These are phyloP conservation scores for Nannoperca obscura DNA, from an alignment of 2,797 vertebrate species.

Conservation along the genomic window DNA sequence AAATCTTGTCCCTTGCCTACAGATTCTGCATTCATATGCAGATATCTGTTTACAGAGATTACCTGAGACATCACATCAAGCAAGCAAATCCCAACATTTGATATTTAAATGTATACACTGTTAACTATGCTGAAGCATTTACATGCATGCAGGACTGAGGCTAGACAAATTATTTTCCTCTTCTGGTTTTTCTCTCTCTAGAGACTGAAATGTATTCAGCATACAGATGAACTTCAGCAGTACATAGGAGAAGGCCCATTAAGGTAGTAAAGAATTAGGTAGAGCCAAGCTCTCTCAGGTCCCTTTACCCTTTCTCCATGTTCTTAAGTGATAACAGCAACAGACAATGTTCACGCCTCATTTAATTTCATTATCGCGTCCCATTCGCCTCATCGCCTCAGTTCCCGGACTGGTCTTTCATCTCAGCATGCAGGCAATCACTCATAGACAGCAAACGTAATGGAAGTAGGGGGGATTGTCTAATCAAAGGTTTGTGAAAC, in stretches of 20 bases:
- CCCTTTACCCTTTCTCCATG: slow-evolving; percentile 69
- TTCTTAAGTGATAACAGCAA: slow-evolving; percentile 82
- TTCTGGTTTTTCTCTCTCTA: slow-evolving; percentile 21
- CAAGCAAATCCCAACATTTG: background rate
- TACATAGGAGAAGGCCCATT: slow-evolving; percentile 34
- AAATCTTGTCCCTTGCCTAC: too few relatives aligned
- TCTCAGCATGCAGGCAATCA: slow-evolving; percentile 78
- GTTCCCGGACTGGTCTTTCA: slow-evolving; percentile 77
- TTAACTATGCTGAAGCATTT: slow-evolving; percentile 34
- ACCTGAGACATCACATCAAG: background rate
- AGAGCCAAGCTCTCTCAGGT: slow-evolving; percentile 63
- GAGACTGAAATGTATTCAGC: slow-evolving; percentile 36
- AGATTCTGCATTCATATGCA: too few relatives aligned
- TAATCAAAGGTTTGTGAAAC: slow-evolving; percentile 81
- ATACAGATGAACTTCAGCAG: slow-evolving; percentile 50
- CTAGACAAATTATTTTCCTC: slow-evolving; percentile 35
- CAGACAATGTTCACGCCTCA: slow-evolving; percentile 81
- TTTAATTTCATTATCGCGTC: slow-evolving; percentile 83
- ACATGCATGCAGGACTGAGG: slow-evolving; percentile 24
- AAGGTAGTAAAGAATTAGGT: slow-evolving; percentile 52
- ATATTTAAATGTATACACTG: slow-evolving; percentile 32
- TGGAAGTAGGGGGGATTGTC: slow-evolving; percentile 68
- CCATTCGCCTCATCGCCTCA: slow-evolving; percentile 75
- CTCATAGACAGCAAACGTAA: slow-evolving; percentile 80
- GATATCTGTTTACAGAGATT: too few relatives aligned